A percentile compares a stretch with the other conserved stretches of the same genome.
phyloP scores from a whole-genome alignment of 2,797 vertebrate genomes.

The Lepilemur ruficaudatus region DNA sequence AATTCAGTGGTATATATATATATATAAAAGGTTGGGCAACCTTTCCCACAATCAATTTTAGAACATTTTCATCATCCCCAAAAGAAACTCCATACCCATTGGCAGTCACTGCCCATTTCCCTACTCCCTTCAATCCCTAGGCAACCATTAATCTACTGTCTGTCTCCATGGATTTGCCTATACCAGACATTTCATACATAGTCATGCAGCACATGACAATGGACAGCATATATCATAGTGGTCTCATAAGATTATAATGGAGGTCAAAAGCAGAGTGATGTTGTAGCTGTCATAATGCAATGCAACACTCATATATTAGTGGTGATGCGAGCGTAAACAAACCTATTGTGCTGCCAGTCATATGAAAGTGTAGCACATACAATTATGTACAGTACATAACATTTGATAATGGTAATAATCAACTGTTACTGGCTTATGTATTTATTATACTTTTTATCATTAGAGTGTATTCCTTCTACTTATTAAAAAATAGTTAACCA shows the following conservation, averaged over 20 bases:
- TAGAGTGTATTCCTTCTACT: not conserved
- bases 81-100: not conserved
- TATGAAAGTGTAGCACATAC: not conserved
- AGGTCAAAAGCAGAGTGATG: not conserved
- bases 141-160: not conserved
- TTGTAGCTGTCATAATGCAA: not conserved
- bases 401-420: not conserved
- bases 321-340: not conserved
- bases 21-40: not conserved
- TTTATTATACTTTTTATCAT: not conserved
- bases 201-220: not conserved
- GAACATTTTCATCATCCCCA: constrained; percentile 9
- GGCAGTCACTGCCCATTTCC: not conserved
- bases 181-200: not conserved
- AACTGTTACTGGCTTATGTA: not conserved
- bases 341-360: not conserved
- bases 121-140: not conserved
- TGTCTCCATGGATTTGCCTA: not conserved
- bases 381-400: not conserved
- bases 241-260: not conserved
- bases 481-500: not conserved
- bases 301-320: not conserved
- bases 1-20: not conserved
- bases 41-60: not conserved
- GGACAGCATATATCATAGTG: not conserved